Percentiles rank a stretch among this genome's conserved stretches.
Conservation (phyloP, 30 jellyfish, hydroid and myxozoan species). For the Catostylus mosaicus region DNA sequence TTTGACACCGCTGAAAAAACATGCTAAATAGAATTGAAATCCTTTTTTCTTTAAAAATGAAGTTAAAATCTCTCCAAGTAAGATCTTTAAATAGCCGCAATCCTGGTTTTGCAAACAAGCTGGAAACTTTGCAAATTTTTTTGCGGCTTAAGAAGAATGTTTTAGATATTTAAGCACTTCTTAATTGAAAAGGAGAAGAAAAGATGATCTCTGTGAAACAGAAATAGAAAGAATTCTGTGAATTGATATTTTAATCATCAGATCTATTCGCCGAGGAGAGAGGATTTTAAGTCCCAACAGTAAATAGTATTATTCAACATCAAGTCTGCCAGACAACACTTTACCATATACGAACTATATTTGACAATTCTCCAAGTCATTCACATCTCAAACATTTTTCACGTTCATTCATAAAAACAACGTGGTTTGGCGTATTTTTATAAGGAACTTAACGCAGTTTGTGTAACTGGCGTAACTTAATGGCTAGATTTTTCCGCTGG, state of each 20-base stretch:
- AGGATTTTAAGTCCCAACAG: not conserved
- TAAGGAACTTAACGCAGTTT: no score
- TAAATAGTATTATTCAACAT: not conserved
- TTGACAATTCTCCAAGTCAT: slow-evolving; percentile 16
- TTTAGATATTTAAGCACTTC: not conserved
- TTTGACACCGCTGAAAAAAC: no score
- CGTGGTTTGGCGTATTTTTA: no score
- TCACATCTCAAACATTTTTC: not conserved
- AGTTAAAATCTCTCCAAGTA: no score
- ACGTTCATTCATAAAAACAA: not conserved
- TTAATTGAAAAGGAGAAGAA: not conserved
- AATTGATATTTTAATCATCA: not conserved
- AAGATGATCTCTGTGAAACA: not conserved
- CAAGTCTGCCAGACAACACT: not conserved
- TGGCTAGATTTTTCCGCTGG: no score
- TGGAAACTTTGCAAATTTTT: no score
- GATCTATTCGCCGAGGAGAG: not conserved
- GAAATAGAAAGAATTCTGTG: not conserved
- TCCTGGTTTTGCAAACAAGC: no score
- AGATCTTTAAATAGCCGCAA: no score
- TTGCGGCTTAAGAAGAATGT: not conserved
- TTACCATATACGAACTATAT: not conserved
- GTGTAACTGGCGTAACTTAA: no score
- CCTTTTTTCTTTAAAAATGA: no score
- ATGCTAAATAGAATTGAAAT: no score